A percentile compares a stretch with the other conserved stretches of the same genome.
Evolutionary conservation across 2,797 vertebrate genomes (phyloP).

Genomic region (Geotrypetes seraphini): DNA sequence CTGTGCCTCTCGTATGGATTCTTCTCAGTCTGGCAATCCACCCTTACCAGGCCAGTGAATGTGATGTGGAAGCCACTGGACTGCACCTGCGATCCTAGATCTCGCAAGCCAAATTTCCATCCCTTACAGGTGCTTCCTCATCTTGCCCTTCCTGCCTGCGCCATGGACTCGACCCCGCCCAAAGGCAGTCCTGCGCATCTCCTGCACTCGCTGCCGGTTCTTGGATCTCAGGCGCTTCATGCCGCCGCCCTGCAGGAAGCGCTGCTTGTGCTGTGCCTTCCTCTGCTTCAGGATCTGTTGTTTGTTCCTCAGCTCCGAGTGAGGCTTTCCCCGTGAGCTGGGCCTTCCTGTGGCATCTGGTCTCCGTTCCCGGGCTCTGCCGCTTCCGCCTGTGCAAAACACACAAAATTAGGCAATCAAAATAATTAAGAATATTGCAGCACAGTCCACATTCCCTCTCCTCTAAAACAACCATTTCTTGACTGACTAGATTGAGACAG

Average conservation of each 20-base stretch:
- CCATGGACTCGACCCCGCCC: constrained; percentile 52
- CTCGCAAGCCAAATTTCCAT: background rate
- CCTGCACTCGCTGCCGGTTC: constrained; percentile 52
- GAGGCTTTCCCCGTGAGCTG: constrained; percentile 32
- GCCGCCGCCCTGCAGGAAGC: constrained; percentile 80
- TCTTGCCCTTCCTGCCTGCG: constrained; percentile 73
- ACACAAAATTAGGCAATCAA: no score
- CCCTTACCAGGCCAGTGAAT: no score
- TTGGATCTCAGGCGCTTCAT: constrained; percentile 62
- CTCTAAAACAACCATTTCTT: no score
- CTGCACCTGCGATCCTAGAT: no score
- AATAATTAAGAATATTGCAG: no score
- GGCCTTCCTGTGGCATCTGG: constrained; percentile 5
- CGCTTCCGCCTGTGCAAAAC: constrained; percentile 6
- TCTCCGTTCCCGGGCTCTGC: background rate
- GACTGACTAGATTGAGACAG: no score
- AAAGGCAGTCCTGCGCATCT: constrained; percentile 75
- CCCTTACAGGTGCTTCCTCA: constrained; percentile 65
- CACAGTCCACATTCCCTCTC: no score
- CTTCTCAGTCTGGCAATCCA: no score
- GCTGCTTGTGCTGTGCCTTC: constrained; percentile 64
- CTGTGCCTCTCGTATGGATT: no score
- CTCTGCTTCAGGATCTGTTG: constrained; percentile 88
- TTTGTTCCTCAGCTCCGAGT: constrained; percentile 73
- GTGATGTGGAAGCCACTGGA: no score